A percentile compares a stretch with the other conserved stretches of the same genome.
Conservation (phyloP, 2,797 vertebrate genomes). For the Menidia menidia region DNA sequence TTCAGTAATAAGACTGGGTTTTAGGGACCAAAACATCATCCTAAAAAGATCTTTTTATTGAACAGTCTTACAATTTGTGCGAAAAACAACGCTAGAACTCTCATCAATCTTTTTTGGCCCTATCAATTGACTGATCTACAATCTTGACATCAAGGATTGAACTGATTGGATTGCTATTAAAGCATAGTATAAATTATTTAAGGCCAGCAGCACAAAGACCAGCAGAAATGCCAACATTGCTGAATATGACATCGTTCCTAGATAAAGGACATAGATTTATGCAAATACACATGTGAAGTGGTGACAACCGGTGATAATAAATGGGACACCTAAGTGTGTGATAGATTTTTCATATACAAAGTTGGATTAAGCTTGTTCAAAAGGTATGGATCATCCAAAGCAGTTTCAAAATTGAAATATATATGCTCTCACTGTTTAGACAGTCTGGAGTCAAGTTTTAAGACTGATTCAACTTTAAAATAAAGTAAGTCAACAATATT, state of each 20-base stretch:
- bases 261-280: constrained; percentile 42
- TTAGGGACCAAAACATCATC: neutral
- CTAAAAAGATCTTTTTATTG: constrained; percentile 20
- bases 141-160: constrained; percentile 64
- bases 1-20: constrained; percentile 12
- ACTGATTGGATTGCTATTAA: constrained; percentile 66
- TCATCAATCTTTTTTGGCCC: constrained; percentile 64
- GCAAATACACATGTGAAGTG: constrained; percentile 19
- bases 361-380: neutral
- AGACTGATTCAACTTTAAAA: neutral
- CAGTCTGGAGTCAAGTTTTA: neutral
- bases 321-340: neutral
- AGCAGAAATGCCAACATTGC: constrained; percentile 37
- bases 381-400: neutral
- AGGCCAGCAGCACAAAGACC: constrained; percentile 41
- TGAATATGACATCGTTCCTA: constrained; percentile 29
- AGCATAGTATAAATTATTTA: constrained; percentile 61
- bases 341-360: neutral
- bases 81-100: constrained; percentile 33
- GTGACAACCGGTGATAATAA: constrained; percentile 11
- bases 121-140: constrained; percentile 67
- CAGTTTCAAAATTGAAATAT: too few species aligned
- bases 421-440: too few species aligned
- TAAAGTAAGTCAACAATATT: neutral
- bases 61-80: constrained; percentile 35